These are phyloP conservation scores for Sarcoramphus papa DNA, from an alignment of 2,797 vertebrate genomes.

Conservation along the genomic window DNA sequence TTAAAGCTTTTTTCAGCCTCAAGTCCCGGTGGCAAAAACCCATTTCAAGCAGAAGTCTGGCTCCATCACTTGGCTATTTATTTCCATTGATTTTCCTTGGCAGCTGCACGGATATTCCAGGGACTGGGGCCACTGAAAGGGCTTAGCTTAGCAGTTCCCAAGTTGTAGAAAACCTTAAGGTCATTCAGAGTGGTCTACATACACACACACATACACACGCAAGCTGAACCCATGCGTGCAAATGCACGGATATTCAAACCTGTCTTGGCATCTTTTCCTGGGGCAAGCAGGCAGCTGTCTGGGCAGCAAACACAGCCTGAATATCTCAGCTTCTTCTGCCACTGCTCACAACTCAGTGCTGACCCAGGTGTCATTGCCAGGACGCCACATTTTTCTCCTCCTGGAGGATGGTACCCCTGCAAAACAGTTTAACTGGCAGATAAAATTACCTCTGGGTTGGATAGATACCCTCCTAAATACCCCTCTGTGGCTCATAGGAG, in stretches of 20 bases:
- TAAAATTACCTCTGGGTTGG: not conserved
- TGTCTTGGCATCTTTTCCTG: not conserved
- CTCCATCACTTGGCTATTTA: not conserved
- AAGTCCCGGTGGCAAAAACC: not conserved
- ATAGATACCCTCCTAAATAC: not conserved
- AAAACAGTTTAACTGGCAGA: not conserved
- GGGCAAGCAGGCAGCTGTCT: not conserved
- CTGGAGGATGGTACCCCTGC: not conserved
- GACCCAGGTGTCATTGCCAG: not conserved
- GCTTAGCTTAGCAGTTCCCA: conserved; percentile 3
- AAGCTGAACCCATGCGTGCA: not conserved
- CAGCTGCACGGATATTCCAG: not conserved
- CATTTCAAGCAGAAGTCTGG: not conserved
- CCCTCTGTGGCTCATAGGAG: not conserved
- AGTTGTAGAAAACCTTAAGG: not conserved
- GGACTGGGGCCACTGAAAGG: not conserved
- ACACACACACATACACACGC: not conserved
- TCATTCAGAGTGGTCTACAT: not conserved
- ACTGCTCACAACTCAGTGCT: not conserved
- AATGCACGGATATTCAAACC: not conserved
- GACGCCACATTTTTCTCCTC: not conserved
- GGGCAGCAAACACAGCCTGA: not conserved
- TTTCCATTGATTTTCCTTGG: conserved; percentile 23
- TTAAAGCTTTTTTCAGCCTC: not conserved
- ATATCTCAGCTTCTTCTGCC: not conserved